These are phyloP conservation scores for Thelaira solivaga DNA, from an alignment of 2,888 invertebrate genomes.

Conservation along the genomic window DNA sequence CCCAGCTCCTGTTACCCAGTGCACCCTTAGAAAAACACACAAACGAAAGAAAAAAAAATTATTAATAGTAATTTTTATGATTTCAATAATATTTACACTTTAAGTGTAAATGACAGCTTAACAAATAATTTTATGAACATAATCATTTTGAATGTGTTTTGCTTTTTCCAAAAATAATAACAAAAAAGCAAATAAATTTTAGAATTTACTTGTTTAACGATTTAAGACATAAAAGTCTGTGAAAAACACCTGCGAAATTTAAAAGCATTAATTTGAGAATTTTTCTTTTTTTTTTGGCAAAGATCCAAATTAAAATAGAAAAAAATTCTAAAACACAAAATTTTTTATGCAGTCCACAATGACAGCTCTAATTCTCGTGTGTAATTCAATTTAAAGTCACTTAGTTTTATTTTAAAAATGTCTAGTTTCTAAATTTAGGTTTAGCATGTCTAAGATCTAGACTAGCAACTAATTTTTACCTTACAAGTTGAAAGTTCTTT, in stretches of 20 bases:
- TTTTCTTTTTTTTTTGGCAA: too few relatives aligned
- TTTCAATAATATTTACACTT: conserved; percentile 72
- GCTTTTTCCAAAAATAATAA: conserved; percentile 6
- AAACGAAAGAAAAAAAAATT: too few relatives aligned
- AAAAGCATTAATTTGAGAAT: not conserved
- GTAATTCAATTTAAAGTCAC: too few relatives aligned
- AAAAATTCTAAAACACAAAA: too few relatives aligned
- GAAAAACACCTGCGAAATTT: conserved; percentile 40
- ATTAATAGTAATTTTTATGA: conserved; percentile 68
- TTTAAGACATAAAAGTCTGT: conserved; percentile 37
- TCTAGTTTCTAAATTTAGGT: too few relatives aligned
- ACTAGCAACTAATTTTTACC: too few relatives aligned
- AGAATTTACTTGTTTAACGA: conserved; percentile 39
- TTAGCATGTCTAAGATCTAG: too few relatives aligned
- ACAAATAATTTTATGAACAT: conserved; percentile 65
- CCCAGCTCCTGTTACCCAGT: not conserved
- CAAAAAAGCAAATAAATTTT: conserved; percentile 9
- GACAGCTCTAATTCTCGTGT: too few relatives aligned
- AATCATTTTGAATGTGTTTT: conserved; percentile 62
- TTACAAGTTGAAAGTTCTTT: too few relatives aligned
- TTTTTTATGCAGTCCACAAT: too few relatives aligned
- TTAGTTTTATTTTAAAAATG: too few relatives aligned
- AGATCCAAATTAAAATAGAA: too few relatives aligned
- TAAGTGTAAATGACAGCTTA: conserved; percentile 64
- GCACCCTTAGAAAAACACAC: conserved; percentile 46